Percentiles rank a stretch among this genome's conserved stretches.
phyloP scores from a whole-genome alignment of 2,113 vertebrate genomes.

The Cyanoliseus patagonus region DNA sequence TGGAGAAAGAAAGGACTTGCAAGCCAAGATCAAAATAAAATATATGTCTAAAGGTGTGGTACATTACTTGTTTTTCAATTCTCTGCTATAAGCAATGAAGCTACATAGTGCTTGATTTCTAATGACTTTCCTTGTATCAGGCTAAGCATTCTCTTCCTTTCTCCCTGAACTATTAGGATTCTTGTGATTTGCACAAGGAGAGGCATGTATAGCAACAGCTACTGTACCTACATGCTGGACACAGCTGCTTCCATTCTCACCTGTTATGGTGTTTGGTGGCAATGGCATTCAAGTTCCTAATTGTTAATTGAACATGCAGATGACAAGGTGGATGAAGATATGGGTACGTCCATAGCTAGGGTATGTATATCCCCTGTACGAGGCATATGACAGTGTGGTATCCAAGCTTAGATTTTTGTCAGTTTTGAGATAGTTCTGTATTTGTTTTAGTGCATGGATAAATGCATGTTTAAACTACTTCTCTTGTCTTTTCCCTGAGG shows the following conservation, averaged over 20 bases:
- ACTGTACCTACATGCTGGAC: fast-evolving
- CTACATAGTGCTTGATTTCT: background rate
- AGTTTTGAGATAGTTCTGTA: background rate
- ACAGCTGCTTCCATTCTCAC: background rate
- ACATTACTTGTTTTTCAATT: background rate
- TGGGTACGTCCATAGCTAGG: background rate
- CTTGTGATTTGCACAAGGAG: background rate
- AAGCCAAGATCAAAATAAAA: constrained; percentile 1
- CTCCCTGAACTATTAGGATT: background rate
- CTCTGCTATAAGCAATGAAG: background rate
- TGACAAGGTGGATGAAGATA: background rate
- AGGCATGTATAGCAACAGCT: background rate
- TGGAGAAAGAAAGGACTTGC: background rate
- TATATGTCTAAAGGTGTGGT: background rate
- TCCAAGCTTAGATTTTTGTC: background rate
- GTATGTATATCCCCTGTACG: background rate
- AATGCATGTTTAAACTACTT: background rate
- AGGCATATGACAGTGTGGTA: background rate
- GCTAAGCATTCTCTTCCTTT: background rate
- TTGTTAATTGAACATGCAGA: background rate
- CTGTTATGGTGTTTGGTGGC: fast-evolving
- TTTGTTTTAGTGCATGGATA: background rate
- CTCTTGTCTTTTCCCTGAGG: background rate
- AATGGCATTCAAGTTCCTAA: background rate
- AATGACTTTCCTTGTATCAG: background rate